Percentiles rank a stretch among this genome's conserved stretches.
phyloP scores from a whole-genome alignment of 1,140 invertebrate species.

The Drosophila fuyamai region DNA sequence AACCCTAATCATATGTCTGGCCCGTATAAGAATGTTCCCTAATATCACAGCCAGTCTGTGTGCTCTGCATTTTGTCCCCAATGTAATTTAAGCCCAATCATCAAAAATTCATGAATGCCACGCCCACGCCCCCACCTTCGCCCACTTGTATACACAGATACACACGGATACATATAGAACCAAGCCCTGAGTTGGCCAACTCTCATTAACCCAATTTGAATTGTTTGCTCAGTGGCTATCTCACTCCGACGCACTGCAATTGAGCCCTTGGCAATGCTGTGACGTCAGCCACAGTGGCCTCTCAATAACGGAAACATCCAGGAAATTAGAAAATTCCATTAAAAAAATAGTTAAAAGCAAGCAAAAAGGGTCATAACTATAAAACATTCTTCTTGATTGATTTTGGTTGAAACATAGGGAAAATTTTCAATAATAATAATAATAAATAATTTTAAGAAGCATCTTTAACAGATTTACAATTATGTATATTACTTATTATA shows the following conservation, averaged over 20 bases:
- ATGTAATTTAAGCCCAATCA: constrained; percentile 49
- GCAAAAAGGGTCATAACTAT: no score
- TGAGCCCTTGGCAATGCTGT: constrained; percentile 30
- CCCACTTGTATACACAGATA: neutral
- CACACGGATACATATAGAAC: constrained; percentile 12
- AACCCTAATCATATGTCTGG: neutral
- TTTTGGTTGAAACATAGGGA: no score
- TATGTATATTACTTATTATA: no score
- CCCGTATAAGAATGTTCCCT: constrained; percentile 1
- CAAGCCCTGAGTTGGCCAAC: constrained; percentile 36
- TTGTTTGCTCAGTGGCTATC: constrained; percentile 24
- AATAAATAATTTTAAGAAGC: neutral
- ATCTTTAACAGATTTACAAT: no score
- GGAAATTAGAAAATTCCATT: no score
- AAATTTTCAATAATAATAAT: no score
- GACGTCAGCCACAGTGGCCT: constrained; percentile 3
- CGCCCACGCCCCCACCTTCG: constrained; percentile 4
- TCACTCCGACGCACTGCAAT: constrained; percentile 20
- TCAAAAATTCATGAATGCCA: constrained; percentile 32
- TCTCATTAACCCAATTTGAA: constrained; percentile 68
- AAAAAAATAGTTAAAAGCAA: no score
- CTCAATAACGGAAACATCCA: neutral
- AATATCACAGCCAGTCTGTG: neutral
- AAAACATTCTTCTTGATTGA: no score
- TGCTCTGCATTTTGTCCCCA: constrained; percentile 10